phyloP scores from a whole-genome alignment of 2,888 invertebrate genomes.

The Spodoptera exigua region DNA sequence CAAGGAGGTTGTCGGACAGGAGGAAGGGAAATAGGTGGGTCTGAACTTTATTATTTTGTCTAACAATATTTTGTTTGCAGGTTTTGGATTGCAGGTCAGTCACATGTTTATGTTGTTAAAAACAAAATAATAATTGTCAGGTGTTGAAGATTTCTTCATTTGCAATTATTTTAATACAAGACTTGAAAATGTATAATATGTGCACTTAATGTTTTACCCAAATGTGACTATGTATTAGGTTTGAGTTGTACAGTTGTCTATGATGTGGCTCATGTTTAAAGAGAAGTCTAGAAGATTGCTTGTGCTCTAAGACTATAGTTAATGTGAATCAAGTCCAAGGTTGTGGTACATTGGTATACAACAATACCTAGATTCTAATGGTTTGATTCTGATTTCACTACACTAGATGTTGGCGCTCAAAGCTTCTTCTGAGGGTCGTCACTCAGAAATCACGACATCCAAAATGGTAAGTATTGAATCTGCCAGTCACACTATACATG shows the following conservation, averaged over 20 bases:
- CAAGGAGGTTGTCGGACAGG: conserved; percentile 93
- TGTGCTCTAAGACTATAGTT: conserved; percentile 29
- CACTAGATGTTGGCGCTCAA: conserved; percentile 79
- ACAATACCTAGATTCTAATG: conserved; percentile 71
- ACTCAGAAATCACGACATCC: conserved; percentile 61
- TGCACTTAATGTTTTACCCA: not conserved
- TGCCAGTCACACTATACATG: conserved; percentile 28
- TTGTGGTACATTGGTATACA: conserved; percentile 54
- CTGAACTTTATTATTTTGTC: conserved; percentile 56
- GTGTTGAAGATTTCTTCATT: conserved; percentile 27
- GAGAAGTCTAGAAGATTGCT: conserved; percentile 39
- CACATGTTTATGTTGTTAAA: conserved; percentile 15
- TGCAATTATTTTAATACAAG: conserved; percentile 19
- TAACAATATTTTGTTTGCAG: conserved; percentile 67
- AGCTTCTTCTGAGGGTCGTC: conserved; percentile 65
- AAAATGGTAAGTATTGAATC: conserved; percentile 76
- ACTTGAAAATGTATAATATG: conserved; percentile 22
- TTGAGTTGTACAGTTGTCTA: conserved; percentile 19
- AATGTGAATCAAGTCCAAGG: conserved; percentile 41
- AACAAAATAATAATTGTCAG: conserved; percentile 8
- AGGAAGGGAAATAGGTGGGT: conserved; percentile 86
- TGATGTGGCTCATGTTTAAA: conserved; percentile 26
- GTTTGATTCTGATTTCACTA: conserved; percentile 85
- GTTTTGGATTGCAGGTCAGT: conserved; percentile 74
- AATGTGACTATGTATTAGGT: conserved; percentile 8